phyloP scores from a whole-genome alignment of 2,888 invertebrate species.

The Orthosia gracilis region DNA sequence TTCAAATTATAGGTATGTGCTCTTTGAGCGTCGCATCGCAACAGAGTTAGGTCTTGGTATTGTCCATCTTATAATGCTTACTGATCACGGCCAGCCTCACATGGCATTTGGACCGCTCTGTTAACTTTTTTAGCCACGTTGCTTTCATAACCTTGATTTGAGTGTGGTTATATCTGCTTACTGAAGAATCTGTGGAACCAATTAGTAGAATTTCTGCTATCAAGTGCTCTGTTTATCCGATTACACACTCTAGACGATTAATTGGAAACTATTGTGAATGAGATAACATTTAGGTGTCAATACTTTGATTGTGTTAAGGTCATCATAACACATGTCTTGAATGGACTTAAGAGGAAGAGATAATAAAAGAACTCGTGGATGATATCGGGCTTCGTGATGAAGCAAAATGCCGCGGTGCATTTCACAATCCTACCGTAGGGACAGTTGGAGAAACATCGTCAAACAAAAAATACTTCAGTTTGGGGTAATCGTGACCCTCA shows the following conservation, averaged over 20 bases:
- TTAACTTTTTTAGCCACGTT: not conserved
- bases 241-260: conserved; percentile 29
- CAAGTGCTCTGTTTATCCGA: conserved; percentile 36
- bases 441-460: too few species aligned
- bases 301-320: conserved; percentile 2
- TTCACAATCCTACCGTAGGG: too few species aligned
- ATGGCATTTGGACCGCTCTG: not conserved
- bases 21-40: too few species aligned
- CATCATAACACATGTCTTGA: not conserved
- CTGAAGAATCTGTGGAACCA: conserved; percentile 13
- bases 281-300: conserved; percentile 24
- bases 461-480: too few species aligned
- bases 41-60: too few species aligned
- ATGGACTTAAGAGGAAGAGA: not conserved
- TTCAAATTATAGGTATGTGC: too few species aligned
- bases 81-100: too few species aligned
- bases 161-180: not conserved
- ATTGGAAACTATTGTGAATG: conserved; percentile 13
- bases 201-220: conserved; percentile 27
- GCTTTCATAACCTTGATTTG: not conserved
- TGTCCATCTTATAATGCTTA: too few species aligned
- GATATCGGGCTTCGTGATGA: not conserved
- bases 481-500: too few species aligned
- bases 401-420: too few species aligned
- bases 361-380: not conserved